Evolutionary conservation across 2,797 vertebrate species (phyloP).

Genomic region (Paguma larvata): DNA sequence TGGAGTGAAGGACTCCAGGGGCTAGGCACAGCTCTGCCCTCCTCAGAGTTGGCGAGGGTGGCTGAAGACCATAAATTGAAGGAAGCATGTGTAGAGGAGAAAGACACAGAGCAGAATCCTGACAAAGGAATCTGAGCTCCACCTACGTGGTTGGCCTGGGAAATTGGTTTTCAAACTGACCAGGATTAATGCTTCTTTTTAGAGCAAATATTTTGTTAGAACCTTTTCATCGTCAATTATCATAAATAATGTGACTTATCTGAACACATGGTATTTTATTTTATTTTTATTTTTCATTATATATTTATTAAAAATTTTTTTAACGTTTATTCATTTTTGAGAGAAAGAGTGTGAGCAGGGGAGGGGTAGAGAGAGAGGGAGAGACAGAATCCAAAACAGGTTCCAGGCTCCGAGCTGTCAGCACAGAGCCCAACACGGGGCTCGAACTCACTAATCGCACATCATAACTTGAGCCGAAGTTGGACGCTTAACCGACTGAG

Average conservation of each 20-base stretch:
- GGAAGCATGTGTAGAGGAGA: not conserved
- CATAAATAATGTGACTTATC: not conserved
- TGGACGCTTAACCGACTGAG: too few species aligned
- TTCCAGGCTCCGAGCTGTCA: too few species aligned
- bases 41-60: rapidly evolving
- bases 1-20: not conserved
- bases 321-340: too few species aligned
- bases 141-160: not conserved
- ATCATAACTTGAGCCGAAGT: too few species aligned
- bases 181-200: not conserved
- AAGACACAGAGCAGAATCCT: not conserved
- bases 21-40: not conserved
- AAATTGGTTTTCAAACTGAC: not conserved
- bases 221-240: not conserved
- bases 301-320: too few species aligned
- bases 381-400: too few species aligned
- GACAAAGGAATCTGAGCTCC: not conserved
- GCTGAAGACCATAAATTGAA: not conserved
- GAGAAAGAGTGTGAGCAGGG: too few species aligned
- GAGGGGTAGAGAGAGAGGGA: too few species aligned
- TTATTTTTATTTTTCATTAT: too few species aligned
- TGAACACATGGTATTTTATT: not conserved
- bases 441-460: too few species aligned
- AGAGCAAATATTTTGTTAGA: not conserved
- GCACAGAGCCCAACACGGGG: too few species aligned